Base-by-base conservation (phyloP, 2,113 vertebrate genomes). In the Alligator sinensis region DNA sequence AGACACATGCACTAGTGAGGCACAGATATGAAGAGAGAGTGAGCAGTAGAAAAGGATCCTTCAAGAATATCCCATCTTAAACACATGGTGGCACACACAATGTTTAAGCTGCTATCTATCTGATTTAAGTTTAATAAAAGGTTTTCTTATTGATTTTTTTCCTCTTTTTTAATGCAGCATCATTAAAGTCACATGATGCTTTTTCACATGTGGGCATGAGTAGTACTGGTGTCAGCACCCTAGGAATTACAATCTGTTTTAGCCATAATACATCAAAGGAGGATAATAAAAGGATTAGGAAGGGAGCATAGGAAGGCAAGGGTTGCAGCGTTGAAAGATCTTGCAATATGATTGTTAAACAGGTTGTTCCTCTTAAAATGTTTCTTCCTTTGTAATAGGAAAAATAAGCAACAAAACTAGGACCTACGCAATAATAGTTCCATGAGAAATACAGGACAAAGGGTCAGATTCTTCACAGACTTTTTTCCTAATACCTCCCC, bases 91-190 rank as follows among this genome's bases (percentile, higher is more conserved):
- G 62, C 19, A 27, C 80, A 81, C 77, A 76, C 1, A 5, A 7
- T 27, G 18, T 77, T 90, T 80, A n/a, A 84, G 63, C 3, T 77
- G 5, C 3, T 34, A 34, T 47, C 86, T 12, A 34, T 47, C 86
- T 12, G 5, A 63, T 77, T 84, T 21, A 57, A 28, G 80, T 81
- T 66, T 58, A 88, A 90, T 27, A 82, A 34, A 38, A 70, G 19
- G n/a, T 17, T 34, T 72, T 47, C 38, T 11, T 72, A 38, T 21
- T 38, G 21, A 38, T 28, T 9, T 4, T 2, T 14, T 79, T 38
- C 61, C 79, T 60, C 25, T 24, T 21, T 91, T 82, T 86, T 25
- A 89, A 84, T 18, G 70, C 22, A 92, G 34, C 87, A 84, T 9
- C 3, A 3, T 55, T 76, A 74, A 2, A 4, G 61, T 85, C 76